Evolutionary conservation across 2,888 invertebrate genomes (phyloP), one percentile per base, ranked within the genome.

Genomic region (Mechanitis messenoides): DNA sequence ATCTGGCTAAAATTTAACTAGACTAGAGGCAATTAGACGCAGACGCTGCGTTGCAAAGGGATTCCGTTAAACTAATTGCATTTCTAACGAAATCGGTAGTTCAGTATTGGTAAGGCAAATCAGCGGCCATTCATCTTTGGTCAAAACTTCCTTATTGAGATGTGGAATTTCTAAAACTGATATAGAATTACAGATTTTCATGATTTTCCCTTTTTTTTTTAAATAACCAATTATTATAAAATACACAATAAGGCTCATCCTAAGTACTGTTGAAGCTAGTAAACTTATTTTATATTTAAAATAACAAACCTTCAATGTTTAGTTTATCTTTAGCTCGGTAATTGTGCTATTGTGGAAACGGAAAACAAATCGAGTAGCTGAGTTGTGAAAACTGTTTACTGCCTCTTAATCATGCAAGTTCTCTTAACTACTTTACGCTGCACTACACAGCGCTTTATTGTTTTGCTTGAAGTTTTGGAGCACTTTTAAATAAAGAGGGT

Each of bases 11-110:
- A 69, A 70, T 70, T 69, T 68, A 68, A 64, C 69, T 61, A 65
- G 65, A 65, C 67, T 67, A 64, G 68, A 56, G 66, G 64, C 69
- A 72, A 72, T 72, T 72, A 68, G 67, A 68, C 55, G 61, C 66
- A 68, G 68, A 65, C 63, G 69, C 63, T 66, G 61, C 65, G 63
- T 61, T 64, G 65, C 62, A 60, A 61, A 68, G 64, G 59, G 59
- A 67, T 65, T 62, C 65, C 61, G 60, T 46, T 53, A 38, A 61
- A 66, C 61, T 66, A 61, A 66, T 66, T 66, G 66, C 61, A 66
- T 66, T 64, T 63, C 53, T 50, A 64, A 61, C 57, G 53, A 55
- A 59, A 55, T 58, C 56, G 54, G 56, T 56, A 47, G 50, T 54
- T 64, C 53, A 45, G 20, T 55, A 50, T 31, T 50, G 50, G 28